Evolutionary conservation across 2,113 vertebrate genomes (phyloP).

Genomic region (Leptocoma aspasia): DNA sequence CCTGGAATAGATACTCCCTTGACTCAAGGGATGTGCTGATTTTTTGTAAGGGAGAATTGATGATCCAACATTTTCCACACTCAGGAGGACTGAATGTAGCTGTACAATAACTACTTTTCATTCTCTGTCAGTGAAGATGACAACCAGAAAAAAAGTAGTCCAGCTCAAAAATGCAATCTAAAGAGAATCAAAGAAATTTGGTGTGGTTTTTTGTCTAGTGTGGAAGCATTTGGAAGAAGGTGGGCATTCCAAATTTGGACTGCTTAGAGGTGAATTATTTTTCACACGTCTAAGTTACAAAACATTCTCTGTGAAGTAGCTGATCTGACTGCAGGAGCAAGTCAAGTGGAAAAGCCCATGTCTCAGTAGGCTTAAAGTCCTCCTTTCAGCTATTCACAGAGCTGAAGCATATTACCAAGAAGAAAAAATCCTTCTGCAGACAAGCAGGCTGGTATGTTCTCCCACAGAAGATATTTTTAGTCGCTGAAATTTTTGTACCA

Average conservation of each 20-base stretch:
- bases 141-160: neutral
- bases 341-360: neutral
- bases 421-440: neutral
- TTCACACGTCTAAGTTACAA: neutral
- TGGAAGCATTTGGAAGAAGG: neutral
- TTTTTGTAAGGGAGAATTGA: neutral
- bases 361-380: neutral
- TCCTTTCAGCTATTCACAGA: neutral
- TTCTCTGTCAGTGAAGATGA: neutral
- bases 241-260: neutral
- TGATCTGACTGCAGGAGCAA: neutral
- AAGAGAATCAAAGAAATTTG: neutral
- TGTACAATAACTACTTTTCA: neutral
- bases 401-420: neutral
- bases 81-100: neutral
- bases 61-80: neutral
- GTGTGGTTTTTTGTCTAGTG: neutral
- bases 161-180: neutral
- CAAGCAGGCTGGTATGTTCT: neutral
- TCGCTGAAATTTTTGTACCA: neutral
- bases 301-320: neutral
- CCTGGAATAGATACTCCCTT: neutral
- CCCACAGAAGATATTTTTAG: constrained; percentile 21
- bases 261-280: neutral
- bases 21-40: neutral